Percentiles rank a stretch among this genome's conserved stretches.
Evolutionary conservation across 2,113 vertebrate species (phyloP).

Genomic region (Caranx ignobilis): DNA sequence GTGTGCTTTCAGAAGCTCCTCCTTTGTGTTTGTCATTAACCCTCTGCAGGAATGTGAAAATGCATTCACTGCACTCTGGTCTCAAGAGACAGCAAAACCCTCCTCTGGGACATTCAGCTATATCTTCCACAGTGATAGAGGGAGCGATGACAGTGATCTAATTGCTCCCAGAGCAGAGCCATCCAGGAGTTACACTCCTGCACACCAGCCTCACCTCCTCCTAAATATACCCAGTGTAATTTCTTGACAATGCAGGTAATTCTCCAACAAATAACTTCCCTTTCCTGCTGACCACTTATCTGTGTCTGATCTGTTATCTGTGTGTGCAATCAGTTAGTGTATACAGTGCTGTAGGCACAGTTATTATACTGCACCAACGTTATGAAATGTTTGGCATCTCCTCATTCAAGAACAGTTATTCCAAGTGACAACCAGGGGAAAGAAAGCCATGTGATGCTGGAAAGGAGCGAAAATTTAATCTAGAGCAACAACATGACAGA

Average conservation of each 20-base stretch:
- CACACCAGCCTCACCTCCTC: not conserved
- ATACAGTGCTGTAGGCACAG: not conserved
- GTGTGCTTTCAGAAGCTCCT: constrained; percentile 23
- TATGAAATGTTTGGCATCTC: constrained; percentile 1
- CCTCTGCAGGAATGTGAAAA: constrained; percentile 35
- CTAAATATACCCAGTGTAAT: not conserved
- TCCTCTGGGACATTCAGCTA: constrained; percentile 19
- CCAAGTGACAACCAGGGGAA: not conserved
- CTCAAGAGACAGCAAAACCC: constrained; percentile 4
- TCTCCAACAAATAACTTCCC: constrained; percentile 35
- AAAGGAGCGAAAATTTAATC: not conserved
- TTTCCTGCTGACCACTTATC: constrained; percentile 8
- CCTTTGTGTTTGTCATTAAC: constrained; percentile 65
- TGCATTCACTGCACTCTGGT: constrained; percentile 18
- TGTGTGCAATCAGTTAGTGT: not conserved
- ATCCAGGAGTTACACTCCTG: not conserved
- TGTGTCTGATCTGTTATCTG: not conserved
- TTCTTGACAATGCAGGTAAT: not conserved
- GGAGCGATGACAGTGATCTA: not conserved
- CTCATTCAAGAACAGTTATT: not conserved
- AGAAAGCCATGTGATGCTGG: not conserved
- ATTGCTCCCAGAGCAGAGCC: constrained; percentile 1
- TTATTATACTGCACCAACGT: not conserved
- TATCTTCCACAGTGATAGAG: constrained; percentile 29
- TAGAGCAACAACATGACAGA: not conserved